phyloP scores from a whole-genome alignment of 2,797 vertebrate genomes.

The Vespertilio murinus region DNA sequence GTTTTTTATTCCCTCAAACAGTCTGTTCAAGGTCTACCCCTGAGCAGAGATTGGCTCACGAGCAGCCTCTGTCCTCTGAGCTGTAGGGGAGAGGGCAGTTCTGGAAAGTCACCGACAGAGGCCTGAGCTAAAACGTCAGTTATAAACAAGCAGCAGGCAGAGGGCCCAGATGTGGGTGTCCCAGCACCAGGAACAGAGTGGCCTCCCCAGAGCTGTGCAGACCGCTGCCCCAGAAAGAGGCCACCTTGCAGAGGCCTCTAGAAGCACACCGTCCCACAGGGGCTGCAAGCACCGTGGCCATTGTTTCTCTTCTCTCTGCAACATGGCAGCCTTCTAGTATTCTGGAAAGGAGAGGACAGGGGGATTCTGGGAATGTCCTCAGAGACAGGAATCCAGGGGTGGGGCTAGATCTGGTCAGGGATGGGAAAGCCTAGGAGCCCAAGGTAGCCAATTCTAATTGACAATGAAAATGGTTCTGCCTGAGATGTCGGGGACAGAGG shows the following conservation, averaged over 20 bases:
- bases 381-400: background rate
- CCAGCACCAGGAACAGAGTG: background rate
- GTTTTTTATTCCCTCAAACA: background rate
- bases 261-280: background rate
- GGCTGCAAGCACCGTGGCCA: background rate
- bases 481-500: background rate
- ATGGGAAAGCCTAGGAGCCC: background rate
- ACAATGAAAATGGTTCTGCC: background rate
- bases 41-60: background rate
- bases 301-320: background rate
- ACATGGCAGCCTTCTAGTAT: background rate
- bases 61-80: background rate
- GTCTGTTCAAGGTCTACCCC: conserved; percentile 23
- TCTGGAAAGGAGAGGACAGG: background rate
- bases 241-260: background rate
- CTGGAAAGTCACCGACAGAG: conserved; percentile 30
- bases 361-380: background rate
- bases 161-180: background rate
- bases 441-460: background rate
- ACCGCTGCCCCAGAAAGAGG: background rate
- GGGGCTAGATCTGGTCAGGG: background rate
- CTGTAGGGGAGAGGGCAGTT: background rate
- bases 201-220: background rate
- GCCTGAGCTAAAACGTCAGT: background rate
- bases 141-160: background rate